Percentiles rank a stretch among this genome's conserved stretches.
phyloP scores from a whole-genome alignment of 2,113 vertebrate species.

The Genyomyrus donnyi region DNA sequence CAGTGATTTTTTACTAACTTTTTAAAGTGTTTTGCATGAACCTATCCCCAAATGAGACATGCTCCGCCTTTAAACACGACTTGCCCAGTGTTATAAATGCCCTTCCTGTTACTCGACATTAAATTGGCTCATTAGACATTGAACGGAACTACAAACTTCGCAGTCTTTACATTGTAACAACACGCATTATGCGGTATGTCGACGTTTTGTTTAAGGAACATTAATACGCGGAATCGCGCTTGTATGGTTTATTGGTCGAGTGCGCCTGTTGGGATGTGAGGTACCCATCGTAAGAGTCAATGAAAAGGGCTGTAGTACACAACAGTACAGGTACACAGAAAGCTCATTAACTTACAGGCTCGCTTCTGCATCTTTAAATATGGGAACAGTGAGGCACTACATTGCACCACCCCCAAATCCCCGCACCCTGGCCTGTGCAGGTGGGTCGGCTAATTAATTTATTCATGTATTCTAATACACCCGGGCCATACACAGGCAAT shows the following conservation, averaged over 20 bases:
- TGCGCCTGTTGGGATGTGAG: background rate
- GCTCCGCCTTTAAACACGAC: background rate
- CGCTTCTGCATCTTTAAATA: background rate
- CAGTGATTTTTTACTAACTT: background rate
- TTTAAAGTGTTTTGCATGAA: background rate
- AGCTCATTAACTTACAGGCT: background rate
- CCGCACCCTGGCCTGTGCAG: background rate
- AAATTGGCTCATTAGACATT: background rate
- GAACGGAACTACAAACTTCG: background rate
- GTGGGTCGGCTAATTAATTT: constrained; percentile 6
- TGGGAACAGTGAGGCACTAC: background rate
- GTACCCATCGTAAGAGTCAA: background rate
- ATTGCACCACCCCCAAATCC: background rate
- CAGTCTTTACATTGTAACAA: background rate
- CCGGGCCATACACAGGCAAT: background rate
- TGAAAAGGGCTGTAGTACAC: background rate
- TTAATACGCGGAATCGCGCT: background rate
- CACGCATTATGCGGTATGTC: background rate
- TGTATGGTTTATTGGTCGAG: background rate
- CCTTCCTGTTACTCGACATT: background rate
- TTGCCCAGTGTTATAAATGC: background rate
- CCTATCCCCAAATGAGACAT: background rate
- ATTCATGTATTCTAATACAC: constrained; percentile 9
- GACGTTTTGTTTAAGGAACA: background rate
- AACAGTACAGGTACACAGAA: background rate